phyloP scores from a whole-genome alignment of 92 coral and sea anemone species.

The Porites evermanni region DNA sequence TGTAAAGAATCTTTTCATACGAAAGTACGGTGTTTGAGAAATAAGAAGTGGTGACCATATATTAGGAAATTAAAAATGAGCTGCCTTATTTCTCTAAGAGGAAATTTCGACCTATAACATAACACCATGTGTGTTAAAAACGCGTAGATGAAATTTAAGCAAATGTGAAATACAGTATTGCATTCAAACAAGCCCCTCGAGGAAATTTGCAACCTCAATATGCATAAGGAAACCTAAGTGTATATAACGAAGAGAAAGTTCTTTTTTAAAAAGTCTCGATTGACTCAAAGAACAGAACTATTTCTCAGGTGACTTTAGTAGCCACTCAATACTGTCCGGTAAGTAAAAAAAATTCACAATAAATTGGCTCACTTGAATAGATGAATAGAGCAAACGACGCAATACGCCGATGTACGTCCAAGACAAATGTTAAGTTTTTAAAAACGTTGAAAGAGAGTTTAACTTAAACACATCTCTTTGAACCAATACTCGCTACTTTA shows the following conservation, averaged over 20 bases:
- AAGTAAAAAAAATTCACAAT: neutral
- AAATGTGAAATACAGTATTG: neutral
- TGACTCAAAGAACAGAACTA: neutral
- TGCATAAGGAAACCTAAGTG: neutral
- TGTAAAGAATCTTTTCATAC: neutral
- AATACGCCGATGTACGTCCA: neutral
- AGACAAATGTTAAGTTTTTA: neutral
- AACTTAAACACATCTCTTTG: neutral
- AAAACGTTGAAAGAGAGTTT: neutral
- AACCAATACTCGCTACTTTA: neutral
- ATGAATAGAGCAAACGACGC: constrained; percentile 1
- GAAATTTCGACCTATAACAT: neutral
- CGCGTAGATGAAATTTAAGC: neutral
- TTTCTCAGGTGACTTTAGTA: neutral
- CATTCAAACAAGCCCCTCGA: neutral
- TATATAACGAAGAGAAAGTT: neutral
- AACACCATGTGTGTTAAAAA: neutral
- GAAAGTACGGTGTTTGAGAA: too few relatives aligned
- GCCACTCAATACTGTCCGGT: neutral
- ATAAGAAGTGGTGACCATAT: neutral
- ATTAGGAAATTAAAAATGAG: too few relatives aligned
- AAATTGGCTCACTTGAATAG: neutral
- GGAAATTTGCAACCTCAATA: constrained; percentile 13
- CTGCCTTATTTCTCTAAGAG: too few relatives aligned
- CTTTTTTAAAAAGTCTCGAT: neutral